Evolutionary conservation across 2,797 vertebrate species (phyloP).

Genomic region (Lepidocolaptes lacrymiger): DNA sequence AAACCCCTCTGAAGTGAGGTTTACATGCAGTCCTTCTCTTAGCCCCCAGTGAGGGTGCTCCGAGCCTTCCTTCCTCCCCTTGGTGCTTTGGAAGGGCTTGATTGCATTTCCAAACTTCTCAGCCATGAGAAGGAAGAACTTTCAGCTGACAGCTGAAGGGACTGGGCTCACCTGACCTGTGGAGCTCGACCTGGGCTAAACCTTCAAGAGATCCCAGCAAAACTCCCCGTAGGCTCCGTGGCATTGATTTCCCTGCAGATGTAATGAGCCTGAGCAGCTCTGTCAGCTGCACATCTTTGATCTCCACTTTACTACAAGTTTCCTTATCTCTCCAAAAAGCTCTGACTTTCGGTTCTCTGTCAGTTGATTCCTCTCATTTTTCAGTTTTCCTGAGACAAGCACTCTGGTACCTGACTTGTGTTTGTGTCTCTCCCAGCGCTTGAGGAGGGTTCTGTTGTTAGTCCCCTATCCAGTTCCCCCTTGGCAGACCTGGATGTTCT

Average conservation of each 20-base stretch:
- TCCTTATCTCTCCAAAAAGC: neutral
- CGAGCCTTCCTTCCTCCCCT: accelerated
- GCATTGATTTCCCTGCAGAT: conserved; percentile 17
- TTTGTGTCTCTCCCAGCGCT: neutral
- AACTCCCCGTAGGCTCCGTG: neutral
- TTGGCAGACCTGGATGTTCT: neutral
- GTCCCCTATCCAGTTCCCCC: neutral
- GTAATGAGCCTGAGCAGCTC: conserved; percentile 36
- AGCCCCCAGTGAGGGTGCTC: neutral
- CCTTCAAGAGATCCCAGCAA: neutral
- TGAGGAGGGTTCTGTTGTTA: neutral
- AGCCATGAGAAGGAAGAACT: neutral
- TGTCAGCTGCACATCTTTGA: conserved; percentile 14
- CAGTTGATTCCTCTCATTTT: neutral
- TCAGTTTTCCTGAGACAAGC: neutral
- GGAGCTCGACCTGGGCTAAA: neutral
- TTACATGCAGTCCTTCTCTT: accelerated
- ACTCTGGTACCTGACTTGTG: accelerated
- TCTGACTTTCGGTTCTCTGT: neutral
- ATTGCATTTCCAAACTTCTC: neutral
- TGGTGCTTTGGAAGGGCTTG: neutral
- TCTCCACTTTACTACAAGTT: conserved; percentile 7
- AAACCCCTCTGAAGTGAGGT: neutral
- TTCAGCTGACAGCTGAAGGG: neutral
- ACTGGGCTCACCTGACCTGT: neutral